phyloP scores from a whole-genome alignment of 2,888 invertebrate species.

The Stenodera caucasica region DNA sequence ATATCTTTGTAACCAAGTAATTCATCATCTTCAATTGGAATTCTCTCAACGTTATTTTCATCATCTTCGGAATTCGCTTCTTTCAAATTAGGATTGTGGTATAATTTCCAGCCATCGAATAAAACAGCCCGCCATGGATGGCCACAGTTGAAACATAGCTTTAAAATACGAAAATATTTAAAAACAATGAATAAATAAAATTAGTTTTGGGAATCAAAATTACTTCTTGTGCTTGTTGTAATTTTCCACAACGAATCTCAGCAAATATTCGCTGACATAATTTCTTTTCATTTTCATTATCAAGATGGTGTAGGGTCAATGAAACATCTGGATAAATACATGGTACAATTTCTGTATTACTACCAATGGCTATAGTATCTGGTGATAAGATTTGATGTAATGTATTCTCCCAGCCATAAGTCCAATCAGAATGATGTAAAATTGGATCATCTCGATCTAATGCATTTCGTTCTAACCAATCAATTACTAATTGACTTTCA shows the following conservation, averaged over 20 bases:
- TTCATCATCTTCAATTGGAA: conserved; percentile 20
- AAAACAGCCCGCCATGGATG: conserved; percentile 92
- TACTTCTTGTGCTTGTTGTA: conserved; percentile 78
- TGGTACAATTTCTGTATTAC: conserved; percentile 63
- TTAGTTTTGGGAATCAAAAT: neutral
- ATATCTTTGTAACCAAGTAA: conserved; percentile 50
- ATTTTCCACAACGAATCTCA: conserved; percentile 82
- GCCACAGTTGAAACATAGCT: conserved; percentile 79
- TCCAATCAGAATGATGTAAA: conserved; percentile 77
- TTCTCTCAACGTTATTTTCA: conserved; percentile 35
- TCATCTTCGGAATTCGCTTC: conserved; percentile 50
- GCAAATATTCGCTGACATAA: conserved; percentile 67
- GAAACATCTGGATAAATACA: conserved; percentile 91
- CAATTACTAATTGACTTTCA: conserved; percentile 82
- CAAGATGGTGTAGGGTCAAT: conserved; percentile 80
- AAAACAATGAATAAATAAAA: neutral
- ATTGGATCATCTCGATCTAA: conserved; percentile 59
- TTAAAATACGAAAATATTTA: too few relatives aligned
- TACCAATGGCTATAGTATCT: conserved; percentile 63
- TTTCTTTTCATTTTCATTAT: conserved; percentile 76
- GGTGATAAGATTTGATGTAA: conserved; percentile 69
- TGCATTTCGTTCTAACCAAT: conserved; percentile 89
- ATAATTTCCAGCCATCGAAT: conserved; percentile 86
- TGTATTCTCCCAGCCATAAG: conserved; percentile 91
- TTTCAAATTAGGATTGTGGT: conserved; percentile 81